phyloP scores from a whole-genome alignment of 2,797 vertebrate species.

The Petrocephalus sullivani region DNA sequence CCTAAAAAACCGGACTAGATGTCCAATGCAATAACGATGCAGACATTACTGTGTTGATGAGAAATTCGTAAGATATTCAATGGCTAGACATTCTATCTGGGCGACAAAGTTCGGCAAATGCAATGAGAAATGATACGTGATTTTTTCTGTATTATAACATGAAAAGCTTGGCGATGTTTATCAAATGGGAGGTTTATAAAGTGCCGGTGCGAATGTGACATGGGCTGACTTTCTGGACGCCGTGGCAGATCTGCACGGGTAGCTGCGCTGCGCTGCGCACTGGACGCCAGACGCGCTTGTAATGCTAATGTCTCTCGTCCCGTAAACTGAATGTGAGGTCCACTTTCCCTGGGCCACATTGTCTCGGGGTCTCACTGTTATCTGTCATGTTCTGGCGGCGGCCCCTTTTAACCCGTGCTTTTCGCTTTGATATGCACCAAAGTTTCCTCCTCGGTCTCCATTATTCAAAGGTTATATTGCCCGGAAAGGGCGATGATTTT shows the following conservation, averaged over 20 bases:
- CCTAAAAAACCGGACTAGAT: neutral
- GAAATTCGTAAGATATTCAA: neutral
- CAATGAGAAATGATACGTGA: neutral
- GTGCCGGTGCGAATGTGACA: neutral
- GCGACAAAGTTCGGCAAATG: neutral
- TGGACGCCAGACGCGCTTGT: slow-evolving; percentile 63
- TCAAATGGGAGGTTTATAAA: neutral
- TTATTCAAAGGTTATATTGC: slow-evolving; percentile 73
- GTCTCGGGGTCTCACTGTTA: slow-evolving; percentile 67
- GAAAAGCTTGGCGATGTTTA: neutral
- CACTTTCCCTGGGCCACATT: slow-evolving; percentile 64
- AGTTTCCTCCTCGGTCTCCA: slow-evolving; percentile 63
- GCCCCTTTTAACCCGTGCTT: slow-evolving; percentile 75
- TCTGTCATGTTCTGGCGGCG: slow-evolving; percentile 78
- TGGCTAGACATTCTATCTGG: neutral
- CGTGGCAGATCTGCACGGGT: neutral
- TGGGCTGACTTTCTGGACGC: neutral
- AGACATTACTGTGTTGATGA: neutral
- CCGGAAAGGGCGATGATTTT: slow-evolving; percentile 73
- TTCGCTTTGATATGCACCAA: slow-evolving; percentile 86
- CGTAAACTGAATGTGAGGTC: slow-evolving; percentile 69
- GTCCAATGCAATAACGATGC: neutral
- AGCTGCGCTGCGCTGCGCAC: slow-evolving; percentile 45
- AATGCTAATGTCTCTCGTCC: slow-evolving; percentile 70
- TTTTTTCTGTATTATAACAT: neutral